Evolutionary conservation across 2,888 invertebrate genomes (phyloP), one percentile per base, ranked within the genome.

Genomic region (Pharmacophagus antenor): DNA sequence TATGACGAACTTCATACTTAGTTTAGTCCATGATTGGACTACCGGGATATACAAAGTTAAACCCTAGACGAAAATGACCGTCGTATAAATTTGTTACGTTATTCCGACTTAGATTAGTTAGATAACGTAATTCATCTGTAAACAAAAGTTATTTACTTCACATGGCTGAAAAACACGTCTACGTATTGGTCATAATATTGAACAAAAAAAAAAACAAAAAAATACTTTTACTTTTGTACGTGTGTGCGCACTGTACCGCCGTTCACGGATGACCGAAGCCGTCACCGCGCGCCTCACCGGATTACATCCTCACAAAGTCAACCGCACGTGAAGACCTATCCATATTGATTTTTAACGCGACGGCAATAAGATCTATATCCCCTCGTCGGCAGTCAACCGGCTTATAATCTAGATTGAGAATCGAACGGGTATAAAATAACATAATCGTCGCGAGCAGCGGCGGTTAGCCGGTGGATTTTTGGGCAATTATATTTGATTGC

Each of bases 201-300:
- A n/a, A n/a, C n/a, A n/a, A n/a, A n/a, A n/a, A n/a, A n/a, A n/a
- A n/a, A n/a, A n/a, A 25, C 10, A 41, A 41, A 12, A 41, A 44
- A 44, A 44, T 18, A 18, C 27, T 10, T 27, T 27, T 10, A 10
- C 42, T 37, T n/a, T n/a, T 37, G 37, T 7, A 51, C 10, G 49
- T 20, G n/a, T n/a, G 1, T 80, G 82, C 77, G 68, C 71, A 80
- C 82, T 64, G 77, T 84, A 84, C 82, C 58, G 53, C 66, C 68
- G 72, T 80, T 81, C 79, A 82, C 79, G 84, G 81, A 82, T 82
- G 83, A 80, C 75, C 80, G 79, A 69, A 79, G 72, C 77, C 82
- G 80, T 84, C 85, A 83, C 74, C 71, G 67, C 51, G 72, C 77
- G 75, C 72, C 74, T 72, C 75, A 73, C 72, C 71, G 76, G 79